These are phyloP conservation scores for Rissa tridactyla DNA, from an alignment of 2,113 vertebrate genomes.

Conservation along the genomic window DNA sequence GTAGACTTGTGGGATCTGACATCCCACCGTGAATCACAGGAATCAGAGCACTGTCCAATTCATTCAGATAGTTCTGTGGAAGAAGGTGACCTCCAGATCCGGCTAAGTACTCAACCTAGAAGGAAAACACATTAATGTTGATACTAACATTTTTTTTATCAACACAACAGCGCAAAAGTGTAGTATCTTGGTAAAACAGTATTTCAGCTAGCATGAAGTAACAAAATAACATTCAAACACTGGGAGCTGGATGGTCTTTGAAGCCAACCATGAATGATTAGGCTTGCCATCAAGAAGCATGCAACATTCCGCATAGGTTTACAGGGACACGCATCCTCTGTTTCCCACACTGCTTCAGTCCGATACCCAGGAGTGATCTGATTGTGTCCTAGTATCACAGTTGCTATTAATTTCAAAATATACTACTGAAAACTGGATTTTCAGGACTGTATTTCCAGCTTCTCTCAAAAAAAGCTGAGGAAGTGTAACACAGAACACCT, in stretches of 20 bases:
- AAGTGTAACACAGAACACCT: neutral
- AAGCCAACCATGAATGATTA: neutral
- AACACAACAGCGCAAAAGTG: accelerated
- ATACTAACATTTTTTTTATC: neutral
- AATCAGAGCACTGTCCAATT: constrained; percentile 87
- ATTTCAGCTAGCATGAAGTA: neutral
- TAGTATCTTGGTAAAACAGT: neutral
- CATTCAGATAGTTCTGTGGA: constrained; percentile 91
- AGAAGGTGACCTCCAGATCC: constrained; percentile 86
- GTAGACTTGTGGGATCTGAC: constrained; percentile 76
- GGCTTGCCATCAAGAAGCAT: neutral
- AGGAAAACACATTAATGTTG: neutral
- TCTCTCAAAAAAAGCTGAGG: neutral
- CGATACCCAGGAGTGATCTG: neutral
- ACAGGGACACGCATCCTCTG: neutral
- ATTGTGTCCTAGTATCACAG: neutral
- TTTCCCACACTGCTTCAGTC: neutral
- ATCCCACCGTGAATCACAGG: constrained; percentile 89
- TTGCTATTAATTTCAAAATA: neutral
- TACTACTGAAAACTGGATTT: neutral
- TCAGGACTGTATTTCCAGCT: neutral
- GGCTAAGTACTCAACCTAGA: constrained; percentile 91
- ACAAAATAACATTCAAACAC: neutral
- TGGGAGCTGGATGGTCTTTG: neutral
- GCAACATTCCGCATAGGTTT: neutral